These are phyloP conservation scores for Chironomus tepperi DNA, from an alignment of 1,140 invertebrate species.

Conservation along the genomic window DNA sequence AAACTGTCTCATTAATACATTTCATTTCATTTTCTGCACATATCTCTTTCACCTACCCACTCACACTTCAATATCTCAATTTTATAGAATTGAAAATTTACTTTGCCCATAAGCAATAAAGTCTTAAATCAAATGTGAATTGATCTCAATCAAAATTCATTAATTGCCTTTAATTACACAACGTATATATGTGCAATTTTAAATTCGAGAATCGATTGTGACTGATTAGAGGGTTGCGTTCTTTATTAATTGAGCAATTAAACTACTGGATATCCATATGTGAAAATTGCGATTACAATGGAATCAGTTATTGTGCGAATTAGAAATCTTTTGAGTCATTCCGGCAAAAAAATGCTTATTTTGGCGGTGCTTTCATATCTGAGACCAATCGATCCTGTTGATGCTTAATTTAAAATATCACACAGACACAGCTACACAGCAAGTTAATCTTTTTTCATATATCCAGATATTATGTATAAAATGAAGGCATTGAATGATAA, in stretches of 20 bases:
- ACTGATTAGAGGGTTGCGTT: background rate
- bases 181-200: background rate
- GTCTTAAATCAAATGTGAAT: background rate
- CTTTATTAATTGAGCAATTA: conserved; percentile 9
- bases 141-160: conserved; percentile 3
- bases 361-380: background rate
- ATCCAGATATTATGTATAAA: background rate
- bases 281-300: background rate
- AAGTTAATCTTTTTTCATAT: background rate
- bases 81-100: too few relatives aligned
- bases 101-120: background rate
- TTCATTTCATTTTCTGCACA: too few relatives aligned
- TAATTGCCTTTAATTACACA: background rate
- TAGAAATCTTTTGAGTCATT: background rate
- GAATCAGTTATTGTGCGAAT: background rate
- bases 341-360: background rate
- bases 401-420: conserved; percentile 2
- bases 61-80: too few relatives aligned
- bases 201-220: background rate
- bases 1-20: too few relatives aligned
- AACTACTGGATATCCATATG: conserved; percentile 3
- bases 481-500: background rate
- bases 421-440: background rate
- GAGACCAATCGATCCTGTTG: background rate
- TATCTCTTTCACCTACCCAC: too few relatives aligned